Conservation (phyloP, 2,797 vertebrate species). For the Amazona finschi region DNA sequence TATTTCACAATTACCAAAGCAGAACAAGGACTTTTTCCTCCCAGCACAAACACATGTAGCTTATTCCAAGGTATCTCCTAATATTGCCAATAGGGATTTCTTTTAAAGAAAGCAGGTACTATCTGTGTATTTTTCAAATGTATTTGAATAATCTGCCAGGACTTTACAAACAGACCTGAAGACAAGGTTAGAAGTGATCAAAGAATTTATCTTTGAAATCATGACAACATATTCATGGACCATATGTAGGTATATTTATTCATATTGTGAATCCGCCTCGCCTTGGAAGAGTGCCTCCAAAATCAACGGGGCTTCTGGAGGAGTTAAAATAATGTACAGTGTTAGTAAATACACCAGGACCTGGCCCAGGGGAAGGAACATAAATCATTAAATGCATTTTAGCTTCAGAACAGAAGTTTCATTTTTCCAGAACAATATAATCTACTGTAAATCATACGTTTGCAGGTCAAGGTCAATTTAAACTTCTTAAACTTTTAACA, state of each 20-base stretch:
- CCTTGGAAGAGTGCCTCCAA: background rate
- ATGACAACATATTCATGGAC: background rate
- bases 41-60: background rate
- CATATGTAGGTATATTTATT: background rate
- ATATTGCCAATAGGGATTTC: background rate
- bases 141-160: background rate
- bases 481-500: constrained; percentile 45
- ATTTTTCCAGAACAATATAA: constrained; percentile 28
- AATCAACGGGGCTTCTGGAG: background rate
- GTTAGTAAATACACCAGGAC: constrained; percentile 11
- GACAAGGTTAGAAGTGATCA: constrained; percentile 6
- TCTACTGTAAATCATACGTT: constrained; percentile 22
- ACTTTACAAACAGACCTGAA: constrained; percentile 23
- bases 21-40: background rate
- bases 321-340: background rate
- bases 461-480: constrained; percentile 58
- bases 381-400: constrained; percentile 24
- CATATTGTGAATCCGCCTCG: background rate
- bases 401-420: constrained; percentile 33
- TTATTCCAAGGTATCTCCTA: background rate
- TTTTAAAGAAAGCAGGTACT: constrained; percentile 7
- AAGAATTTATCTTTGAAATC: constrained; percentile 6
- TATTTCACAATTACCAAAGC: background rate
- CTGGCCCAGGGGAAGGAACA: background rate
- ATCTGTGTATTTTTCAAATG: background rate